Evolutionary conservation across 2,113 vertebrate species (phyloP).

Genomic region (Phyllostomus hastatus): DNA sequence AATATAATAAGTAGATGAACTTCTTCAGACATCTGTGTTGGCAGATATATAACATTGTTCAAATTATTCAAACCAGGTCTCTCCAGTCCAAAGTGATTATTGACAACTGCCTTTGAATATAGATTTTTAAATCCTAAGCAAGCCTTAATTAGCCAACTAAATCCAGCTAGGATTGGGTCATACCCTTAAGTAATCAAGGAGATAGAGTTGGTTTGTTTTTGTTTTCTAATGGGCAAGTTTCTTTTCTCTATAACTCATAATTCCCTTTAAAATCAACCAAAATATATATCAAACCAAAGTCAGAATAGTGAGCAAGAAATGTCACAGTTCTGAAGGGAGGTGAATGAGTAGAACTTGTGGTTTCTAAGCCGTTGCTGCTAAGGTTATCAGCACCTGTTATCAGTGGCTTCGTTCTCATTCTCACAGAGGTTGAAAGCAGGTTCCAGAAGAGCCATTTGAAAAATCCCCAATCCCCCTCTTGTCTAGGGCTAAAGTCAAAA

Average conservation of each 20-base stretch:
- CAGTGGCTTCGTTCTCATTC: slow-evolving; percentile 63
- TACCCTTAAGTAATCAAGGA: neutral
- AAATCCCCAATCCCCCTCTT: neutral
- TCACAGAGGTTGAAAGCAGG: neutral
- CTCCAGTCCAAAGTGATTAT: neutral
- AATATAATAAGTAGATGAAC: neutral
- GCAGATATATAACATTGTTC: neutral
- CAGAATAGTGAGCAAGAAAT: neutral
- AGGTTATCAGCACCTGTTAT: slow-evolving; percentile 51
- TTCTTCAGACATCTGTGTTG: slow-evolving; percentile 1
- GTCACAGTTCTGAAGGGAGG: neutral
- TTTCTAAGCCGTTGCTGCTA: slow-evolving; percentile 52
- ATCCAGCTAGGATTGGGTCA: neutral
- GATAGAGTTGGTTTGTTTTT: neutral
- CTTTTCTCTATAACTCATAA: neutral
- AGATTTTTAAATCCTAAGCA: slow-evolving; percentile 27
- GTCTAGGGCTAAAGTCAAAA: neutral
- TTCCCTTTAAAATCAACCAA: neutral
- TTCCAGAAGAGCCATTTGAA: slow-evolving; percentile 22
- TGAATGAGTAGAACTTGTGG: neutral
- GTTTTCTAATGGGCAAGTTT: neutral
- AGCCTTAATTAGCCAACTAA: slow-evolving; percentile 7
- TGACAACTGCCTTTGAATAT: slow-evolving; percentile 6
- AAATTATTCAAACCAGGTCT: slow-evolving; percentile 27
- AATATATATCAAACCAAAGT: slow-evolving; percentile 15